Evolutionary conservation across 2,797 vertebrate genomes (phyloP), one percentile per base, ranked within the genome.

Genomic region (Enteromius viviparus): DNA sequence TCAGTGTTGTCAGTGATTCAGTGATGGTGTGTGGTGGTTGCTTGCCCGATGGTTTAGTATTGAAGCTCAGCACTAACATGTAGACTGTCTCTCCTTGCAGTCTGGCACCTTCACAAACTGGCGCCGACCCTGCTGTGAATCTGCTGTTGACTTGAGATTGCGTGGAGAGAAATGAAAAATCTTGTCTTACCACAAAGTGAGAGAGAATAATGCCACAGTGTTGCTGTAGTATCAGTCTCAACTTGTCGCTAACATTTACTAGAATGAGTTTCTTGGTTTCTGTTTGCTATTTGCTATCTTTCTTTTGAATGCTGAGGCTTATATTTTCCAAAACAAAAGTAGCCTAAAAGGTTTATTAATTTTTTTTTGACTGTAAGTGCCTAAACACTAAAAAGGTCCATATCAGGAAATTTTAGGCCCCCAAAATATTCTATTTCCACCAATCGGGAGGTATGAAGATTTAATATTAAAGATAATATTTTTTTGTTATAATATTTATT

Each of bases 51-150:
- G 83, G 53, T 23, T 85, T 42, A 82, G 51, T 74, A 82, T 86
- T 87, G 76, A 88, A 85, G 80, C 55, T 64, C 68, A 2, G 4
- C 68, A 90, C 89, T 90, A 91, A 92, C 90, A 90, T 85, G 86
- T 40, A 76, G 82, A 87, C 76, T 89, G 89, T 90, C 87, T 89
- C 87, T 85, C 85, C 69, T 21, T 88, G 89, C 9, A 87, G 88
- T 87, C 80, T 88, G 90, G 87, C 89, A 89, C 68, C 42, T 37
- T 78, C 17, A n/a, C 80, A 70, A 80, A 21, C 79, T 87, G 89
- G 89, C 88, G 88, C 84, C 85, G 77, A 89, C 84, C 84, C 86
- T 23, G 78, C 88, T 83, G 88, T 87, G 85, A 81, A 87, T 90
- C 85, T 83, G 85, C 88, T 85, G 80, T 84, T 87, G 87, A 89